Conservation (phyloP, 2,888 invertebrate genomes). For the Trichopria drosophilae region DNA sequence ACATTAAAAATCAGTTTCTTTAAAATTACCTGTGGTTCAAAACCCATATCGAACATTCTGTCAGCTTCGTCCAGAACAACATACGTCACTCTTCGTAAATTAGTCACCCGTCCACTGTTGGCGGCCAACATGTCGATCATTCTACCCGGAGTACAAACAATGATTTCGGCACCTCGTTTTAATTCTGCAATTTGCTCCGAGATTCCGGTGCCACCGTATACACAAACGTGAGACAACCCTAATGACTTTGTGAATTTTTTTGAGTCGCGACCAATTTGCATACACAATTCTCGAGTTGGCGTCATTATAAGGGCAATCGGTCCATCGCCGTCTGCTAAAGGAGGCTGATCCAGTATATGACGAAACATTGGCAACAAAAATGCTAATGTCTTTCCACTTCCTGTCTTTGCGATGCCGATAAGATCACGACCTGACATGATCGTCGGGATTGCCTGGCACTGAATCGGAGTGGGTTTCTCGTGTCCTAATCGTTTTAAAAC, state of each 20-base stretch:
- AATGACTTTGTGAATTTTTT: slow-evolving; percentile 90
- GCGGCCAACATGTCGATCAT: slow-evolving; percentile 99
- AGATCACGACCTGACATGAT: slow-evolving; percentile 96
- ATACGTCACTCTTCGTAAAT: slow-evolving; percentile 93
- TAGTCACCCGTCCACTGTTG: slow-evolving; percentile 96
- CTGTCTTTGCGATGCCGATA: slow-evolving; percentile 99
- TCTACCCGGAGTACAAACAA: slow-evolving; percentile 97
- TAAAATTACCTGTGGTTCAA: slow-evolving; percentile 82
- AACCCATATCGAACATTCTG: slow-evolving; percentile 99
- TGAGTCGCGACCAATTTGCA: slow-evolving; percentile 97
- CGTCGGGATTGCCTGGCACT: slow-evolving; percentile 95
- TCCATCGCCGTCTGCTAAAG: slow-evolving; percentile 94
- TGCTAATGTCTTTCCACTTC: slow-evolving; percentile 97
- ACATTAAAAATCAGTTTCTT: neutral
- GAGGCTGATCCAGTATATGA: slow-evolving; percentile 92
- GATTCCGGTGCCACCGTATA: slow-evolving; percentile 97
- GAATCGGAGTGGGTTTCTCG: slow-evolving; percentile 98
- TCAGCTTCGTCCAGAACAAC: slow-evolving; percentile 98
- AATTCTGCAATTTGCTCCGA: slow-evolving; percentile 95
- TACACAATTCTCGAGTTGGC: slow-evolving; percentile 95
- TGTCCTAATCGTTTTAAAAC: slow-evolving; percentile 86
- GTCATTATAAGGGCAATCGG: slow-evolving; percentile 97
- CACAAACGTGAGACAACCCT: slow-evolving; percentile 87
- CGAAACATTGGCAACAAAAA: slow-evolving; percentile 97
- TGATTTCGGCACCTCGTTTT: slow-evolving; percentile 95